A percentile compares a stretch with the other conserved stretches of the same genome.
Conservation (phyloP, 1,140 invertebrate species). For the Macrocentrus cingulum region DNA sequence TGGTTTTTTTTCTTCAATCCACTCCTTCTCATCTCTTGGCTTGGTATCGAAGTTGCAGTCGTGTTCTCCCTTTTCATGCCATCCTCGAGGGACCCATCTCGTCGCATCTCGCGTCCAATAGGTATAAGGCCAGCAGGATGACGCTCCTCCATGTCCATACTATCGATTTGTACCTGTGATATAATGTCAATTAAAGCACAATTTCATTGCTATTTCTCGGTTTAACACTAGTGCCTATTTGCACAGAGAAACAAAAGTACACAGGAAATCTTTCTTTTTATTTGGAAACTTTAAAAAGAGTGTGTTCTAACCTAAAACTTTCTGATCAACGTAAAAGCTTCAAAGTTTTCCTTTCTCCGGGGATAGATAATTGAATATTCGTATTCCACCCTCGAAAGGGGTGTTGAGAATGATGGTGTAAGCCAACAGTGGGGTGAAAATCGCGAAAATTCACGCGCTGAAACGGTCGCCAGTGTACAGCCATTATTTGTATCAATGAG, state of each 20-base stretch:
- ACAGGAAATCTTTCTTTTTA: background rate
- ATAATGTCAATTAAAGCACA: background rate
- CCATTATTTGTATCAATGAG: background rate
- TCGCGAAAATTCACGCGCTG: slow-evolving; percentile 13
- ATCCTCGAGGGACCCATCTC: slow-evolving; percentile 13
- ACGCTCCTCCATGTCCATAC: background rate
- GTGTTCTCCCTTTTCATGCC: background rate
- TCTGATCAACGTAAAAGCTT: background rate
- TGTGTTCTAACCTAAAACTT: background rate
- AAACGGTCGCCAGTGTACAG: slow-evolving; percentile 17
- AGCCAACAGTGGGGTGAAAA: background rate
- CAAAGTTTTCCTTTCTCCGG: background rate
- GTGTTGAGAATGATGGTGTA: background rate
- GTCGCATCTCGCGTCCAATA: slow-evolving; percentile 10
- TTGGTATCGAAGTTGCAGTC: too few species aligned
- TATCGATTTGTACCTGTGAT: too few species aligned
- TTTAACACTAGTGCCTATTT: background rate
- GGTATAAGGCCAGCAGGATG: slow-evolving; percentile 9
- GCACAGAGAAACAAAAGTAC: background rate
- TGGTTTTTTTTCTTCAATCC: slow-evolving; percentile 10
- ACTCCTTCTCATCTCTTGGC: background rate
- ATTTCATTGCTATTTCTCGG: background rate
- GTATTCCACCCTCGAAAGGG: background rate
- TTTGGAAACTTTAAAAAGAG: too few species aligned
- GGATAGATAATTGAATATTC: slow-evolving; percentile 13